Evolutionary conservation across 2,113 vertebrate genomes (phyloP), one percentile per base, ranked within the genome.

Genomic region (Xerus inauris): DNA sequence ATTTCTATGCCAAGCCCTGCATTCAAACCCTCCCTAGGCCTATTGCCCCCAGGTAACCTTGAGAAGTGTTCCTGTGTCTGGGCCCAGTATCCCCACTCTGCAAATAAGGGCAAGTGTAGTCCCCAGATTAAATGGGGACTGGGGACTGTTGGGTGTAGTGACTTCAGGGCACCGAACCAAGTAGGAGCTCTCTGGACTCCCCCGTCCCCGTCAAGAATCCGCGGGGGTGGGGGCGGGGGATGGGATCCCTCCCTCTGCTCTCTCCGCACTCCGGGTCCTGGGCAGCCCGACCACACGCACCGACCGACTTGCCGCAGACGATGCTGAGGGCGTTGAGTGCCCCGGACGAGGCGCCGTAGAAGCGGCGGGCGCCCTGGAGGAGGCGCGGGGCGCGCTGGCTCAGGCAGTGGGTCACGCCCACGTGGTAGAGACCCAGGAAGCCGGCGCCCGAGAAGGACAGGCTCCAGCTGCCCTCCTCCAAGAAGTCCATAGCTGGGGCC

Each of bases 401-500:
- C 91, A 99, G 97, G 79, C 99, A 99, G 62, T 99, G 98, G 76
- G 98, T 98, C 0, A 98, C 99, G 1, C 99, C 99, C 91, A 99
- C 98, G 96, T 99, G 99, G 89, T 99, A 99, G 93, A 99, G 98
- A 2, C 99, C 99, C 97, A 99, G 59, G 97, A 99, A 99, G 32
- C 99, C 99, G 19, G 99, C 99, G 0, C 99, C 99, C 0, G 99
- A 97, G 93, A 99, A 99, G 3, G 99, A 99, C 83, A 99, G 79
- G 96, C 97, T 99, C 99, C 99, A 99, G 92, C 98, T 99, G 71
- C 92, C 97, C 75, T 98, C 98, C 86, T 99, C 98, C 89, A 98
- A 98, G 69, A n/a, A 22, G 47, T 30, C 16, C 87, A 93, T 80
- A 64, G 75, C 40, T 1, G 20, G 49, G 14, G 32, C 20, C n/a